Evolutionary conservation across 1,140 invertebrate genomes (phyloP).

Genomic region (Maniola jurtina): DNA sequence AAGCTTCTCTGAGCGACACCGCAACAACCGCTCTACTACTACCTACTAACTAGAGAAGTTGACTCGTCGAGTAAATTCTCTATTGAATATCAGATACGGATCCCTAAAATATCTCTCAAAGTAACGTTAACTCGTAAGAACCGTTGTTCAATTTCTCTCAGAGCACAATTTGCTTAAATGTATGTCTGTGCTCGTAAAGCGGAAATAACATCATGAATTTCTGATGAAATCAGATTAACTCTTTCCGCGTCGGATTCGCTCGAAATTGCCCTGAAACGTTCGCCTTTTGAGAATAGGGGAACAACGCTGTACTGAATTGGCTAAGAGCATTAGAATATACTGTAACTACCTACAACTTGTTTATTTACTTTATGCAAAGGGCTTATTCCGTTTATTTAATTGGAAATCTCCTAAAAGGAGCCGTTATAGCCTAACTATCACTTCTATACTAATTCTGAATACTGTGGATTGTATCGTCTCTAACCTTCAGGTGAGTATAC

Average conservation of each 20-base stretch:
- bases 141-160: background rate
- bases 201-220: slow-evolving; percentile 35
- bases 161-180: slow-evolving; percentile 7
- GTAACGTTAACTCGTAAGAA: background rate
- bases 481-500: too few species aligned
- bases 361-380: background rate
- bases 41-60: too few species aligned
- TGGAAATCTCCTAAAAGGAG: background rate
- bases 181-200: slow-evolving; percentile 7
- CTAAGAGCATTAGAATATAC: slow-evolving; percentile 12
- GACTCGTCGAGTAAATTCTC: too few species aligned
- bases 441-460: too few species aligned
- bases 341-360: background rate
- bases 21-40: too few species aligned
- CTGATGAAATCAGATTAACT: slow-evolving; percentile 37
- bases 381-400: background rate
- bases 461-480: too few species aligned
- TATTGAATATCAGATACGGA: too few species aligned
- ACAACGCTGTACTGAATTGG: background rate
- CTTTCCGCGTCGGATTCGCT: slow-evolving; percentile 23
- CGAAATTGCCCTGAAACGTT: slow-evolving; percentile 8
- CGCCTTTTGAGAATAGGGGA: background rate
- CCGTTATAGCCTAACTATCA: too few species aligned
- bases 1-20: too few species aligned
- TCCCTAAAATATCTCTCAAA: too few species aligned